Percentiles rank a stretch among this genome's conserved stretches.
Conservation (phyloP, 2,797 vertebrate genomes). For the Melanotaenia maccullochi region DNA sequence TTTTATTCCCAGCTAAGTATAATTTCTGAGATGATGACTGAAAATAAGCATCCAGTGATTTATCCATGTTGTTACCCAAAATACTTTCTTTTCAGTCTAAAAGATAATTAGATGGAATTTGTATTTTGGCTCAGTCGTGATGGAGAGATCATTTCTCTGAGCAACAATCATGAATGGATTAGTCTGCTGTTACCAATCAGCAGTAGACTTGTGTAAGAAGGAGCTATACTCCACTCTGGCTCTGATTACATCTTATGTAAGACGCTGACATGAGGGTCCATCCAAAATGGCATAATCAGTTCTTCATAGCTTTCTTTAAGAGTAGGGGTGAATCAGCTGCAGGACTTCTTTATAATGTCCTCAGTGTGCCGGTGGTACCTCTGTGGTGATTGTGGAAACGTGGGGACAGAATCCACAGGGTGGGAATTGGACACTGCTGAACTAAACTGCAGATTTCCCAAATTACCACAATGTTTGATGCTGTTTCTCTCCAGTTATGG, state of each 20-base stretch:
- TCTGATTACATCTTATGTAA: constrained; percentile 8
- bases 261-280: constrained; percentile 3
- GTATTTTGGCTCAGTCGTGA: neutral
- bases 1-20: neutral
- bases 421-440: constrained; percentile 35
- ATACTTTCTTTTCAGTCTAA: neutral
- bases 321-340: constrained; percentile 49
- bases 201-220: neutral
- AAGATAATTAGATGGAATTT: neutral
- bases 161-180: neutral
- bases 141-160: neutral
- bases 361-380: constrained; percentile 48
- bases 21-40: neutral
- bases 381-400: constrained; percentile 39
- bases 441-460: constrained; percentile 40
- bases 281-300: neutral
- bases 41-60: neutral
- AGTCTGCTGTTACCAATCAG: neutral
- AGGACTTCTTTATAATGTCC: constrained; percentile 40
- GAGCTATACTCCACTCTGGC: neutral
- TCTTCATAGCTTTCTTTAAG: neutral
- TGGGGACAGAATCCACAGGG: constrained; percentile 42
- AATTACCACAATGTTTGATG: constrained; percentile 44
- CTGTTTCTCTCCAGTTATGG: constrained; percentile 20
- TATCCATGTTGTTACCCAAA: neutral